Evolutionary conservation across 1,140 invertebrate genomes (phyloP).

Genomic region (Solenopsis invicta): DNA sequence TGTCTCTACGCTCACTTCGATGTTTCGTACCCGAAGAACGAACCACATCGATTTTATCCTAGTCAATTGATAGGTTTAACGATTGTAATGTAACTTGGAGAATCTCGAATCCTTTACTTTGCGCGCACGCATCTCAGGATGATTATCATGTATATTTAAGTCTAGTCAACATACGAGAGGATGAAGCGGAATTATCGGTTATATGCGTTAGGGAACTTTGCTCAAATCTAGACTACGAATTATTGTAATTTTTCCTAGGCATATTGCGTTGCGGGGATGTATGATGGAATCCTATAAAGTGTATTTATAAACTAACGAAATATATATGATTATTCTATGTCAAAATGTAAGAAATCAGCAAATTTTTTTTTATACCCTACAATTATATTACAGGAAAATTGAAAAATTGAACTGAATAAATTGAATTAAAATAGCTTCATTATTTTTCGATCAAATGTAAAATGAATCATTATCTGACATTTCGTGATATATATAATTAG

Average conservation of each 20-base stretch:
- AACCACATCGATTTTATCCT: constrained; percentile 73
- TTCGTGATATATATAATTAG: background rate
- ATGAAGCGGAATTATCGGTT: constrained; percentile 61
- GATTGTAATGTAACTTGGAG: constrained; percentile 54
- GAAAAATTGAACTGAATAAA: background rate
- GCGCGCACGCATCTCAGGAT: constrained; percentile 56
- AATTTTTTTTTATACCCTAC: background rate
- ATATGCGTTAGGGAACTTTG: constrained; percentile 77
- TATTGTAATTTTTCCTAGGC: constrained; percentile 74
- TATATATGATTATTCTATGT: constrained; percentile 77
- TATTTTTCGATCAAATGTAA: background rate
- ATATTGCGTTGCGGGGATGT: constrained; percentile 73
- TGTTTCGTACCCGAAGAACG: constrained; percentile 38
- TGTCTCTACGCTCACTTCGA: constrained; percentile 34
- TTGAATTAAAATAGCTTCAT: background rate
- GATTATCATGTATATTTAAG: constrained; percentile 63
- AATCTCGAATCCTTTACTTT: constrained; percentile 62
- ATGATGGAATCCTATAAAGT: constrained; percentile 74
- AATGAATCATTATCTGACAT: background rate
- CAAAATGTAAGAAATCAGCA: constrained; percentile 52
- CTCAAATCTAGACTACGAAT: constrained; percentile 77
- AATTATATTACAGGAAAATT: background rate
- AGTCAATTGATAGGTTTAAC: constrained; percentile 81
- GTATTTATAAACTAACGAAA: constrained; percentile 77
- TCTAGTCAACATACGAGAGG: constrained; percentile 73